A percentile compares a stretch with the other conserved stretches of the same genome.
phyloP scores from a whole-genome alignment of 2,797 vertebrate genomes.

The Syndactyla subalaris region DNA sequence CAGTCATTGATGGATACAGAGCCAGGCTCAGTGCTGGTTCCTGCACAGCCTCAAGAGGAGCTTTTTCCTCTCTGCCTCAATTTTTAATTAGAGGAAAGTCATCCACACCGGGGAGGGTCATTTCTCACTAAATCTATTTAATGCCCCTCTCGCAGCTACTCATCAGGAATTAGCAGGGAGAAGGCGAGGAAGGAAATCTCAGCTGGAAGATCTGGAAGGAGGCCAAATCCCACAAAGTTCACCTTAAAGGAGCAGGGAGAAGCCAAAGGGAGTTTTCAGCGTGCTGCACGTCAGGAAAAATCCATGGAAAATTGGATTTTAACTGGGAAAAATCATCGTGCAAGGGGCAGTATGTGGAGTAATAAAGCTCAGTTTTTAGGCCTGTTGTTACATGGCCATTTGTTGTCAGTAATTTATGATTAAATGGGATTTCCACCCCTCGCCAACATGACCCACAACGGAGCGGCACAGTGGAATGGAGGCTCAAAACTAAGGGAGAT shows the following conservation, averaged over 20 bases:
- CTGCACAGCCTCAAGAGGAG: neutral
- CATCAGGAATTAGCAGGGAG: neutral
- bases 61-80: neutral
- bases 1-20: neutral
- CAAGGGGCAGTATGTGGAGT: neutral
- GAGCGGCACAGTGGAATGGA: neutral
- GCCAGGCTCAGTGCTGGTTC: neutral
- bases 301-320: neutral
- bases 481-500: neutral
- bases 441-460: neutral
- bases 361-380: neutral
- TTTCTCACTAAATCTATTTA: constrained; percentile 43
- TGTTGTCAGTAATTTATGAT: neutral
- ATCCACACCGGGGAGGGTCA: neutral
- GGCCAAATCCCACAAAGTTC: neutral
- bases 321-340: neutral
- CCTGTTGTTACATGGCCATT: neutral
- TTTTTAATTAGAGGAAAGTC: constrained; percentile 59
- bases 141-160: constrained; percentile 2
- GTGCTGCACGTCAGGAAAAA: neutral
- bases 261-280: neutral
- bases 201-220: neutral
- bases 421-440: neutral
- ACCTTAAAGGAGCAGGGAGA: neutral
- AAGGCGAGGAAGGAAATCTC: neutral